Percentiles rank a stretch among this genome's conserved stretches.
phyloP scores from a whole-genome alignment of 2,113 vertebrate species.

The Grantiella picta region DNA sequence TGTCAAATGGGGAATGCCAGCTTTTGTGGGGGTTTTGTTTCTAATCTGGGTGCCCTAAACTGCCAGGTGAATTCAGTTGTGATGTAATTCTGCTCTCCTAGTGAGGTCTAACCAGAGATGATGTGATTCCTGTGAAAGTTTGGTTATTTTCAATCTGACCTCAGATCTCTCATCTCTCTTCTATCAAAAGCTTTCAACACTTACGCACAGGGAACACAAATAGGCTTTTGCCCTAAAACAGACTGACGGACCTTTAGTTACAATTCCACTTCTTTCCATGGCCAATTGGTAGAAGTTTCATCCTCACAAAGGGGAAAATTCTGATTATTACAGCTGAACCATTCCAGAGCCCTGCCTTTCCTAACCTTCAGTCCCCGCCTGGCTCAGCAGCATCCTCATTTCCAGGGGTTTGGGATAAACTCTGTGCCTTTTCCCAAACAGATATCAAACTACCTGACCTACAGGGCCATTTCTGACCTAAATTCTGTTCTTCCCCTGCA shows the following conservation, averaged over 20 bases:
- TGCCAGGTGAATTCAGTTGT: background rate
- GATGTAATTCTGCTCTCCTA: background rate
- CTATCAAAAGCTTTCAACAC: background rate
- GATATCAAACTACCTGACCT: fast-evolving
- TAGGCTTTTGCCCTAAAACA: background rate
- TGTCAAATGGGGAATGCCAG: background rate
- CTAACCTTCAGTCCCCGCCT: background rate
- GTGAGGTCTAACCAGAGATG: background rate
- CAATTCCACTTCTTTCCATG: background rate
- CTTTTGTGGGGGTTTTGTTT: background rate
- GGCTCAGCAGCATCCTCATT: background rate
- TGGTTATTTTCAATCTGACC: background rate
- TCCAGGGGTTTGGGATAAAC: background rate
- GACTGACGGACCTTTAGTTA: background rate
- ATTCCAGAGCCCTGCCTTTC: background rate
- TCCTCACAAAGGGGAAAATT: background rate
- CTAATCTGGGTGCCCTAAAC: background rate
- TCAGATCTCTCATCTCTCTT: background rate
- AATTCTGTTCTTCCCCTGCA: background rate
- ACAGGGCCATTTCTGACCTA: background rate
- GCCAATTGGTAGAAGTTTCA: background rate
- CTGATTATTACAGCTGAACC: background rate
- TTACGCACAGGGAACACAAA: background rate
- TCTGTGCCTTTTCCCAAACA: background rate
- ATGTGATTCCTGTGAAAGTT: background rate